Conservation (phyloP, 2,113 vertebrate genomes). For the Ramphastos sulfuratus region DNA sequence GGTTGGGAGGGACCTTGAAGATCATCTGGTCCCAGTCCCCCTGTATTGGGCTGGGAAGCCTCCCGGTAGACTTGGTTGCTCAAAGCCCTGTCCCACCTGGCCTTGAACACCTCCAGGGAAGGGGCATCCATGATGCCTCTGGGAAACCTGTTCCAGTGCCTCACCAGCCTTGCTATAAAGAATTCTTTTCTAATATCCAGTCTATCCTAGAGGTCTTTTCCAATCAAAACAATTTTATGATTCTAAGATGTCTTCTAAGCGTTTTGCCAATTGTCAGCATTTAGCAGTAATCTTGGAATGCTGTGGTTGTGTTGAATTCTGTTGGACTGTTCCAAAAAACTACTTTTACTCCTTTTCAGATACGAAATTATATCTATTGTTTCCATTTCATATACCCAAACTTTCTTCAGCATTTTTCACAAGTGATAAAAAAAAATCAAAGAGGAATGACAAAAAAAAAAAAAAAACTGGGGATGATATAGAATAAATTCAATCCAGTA, state of each 20-base stretch:
- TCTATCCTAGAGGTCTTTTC: too few relatives aligned
- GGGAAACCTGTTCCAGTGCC: too few relatives aligned
- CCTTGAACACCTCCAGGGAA: too few relatives aligned
- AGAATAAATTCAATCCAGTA: not conserved
- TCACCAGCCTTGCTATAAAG: too few relatives aligned
- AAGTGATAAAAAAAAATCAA: fast-evolving
- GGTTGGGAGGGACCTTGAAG: too few relatives aligned
- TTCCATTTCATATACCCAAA: not conserved
- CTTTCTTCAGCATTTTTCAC: not conserved
- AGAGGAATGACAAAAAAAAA: not conserved
- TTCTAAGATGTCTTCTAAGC: not conserved
- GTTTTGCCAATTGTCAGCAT: not conserved
- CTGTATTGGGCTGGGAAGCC: too few relatives aligned
- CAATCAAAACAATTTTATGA: too few relatives aligned
- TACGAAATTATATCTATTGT: not conserved
- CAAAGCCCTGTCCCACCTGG: too few relatives aligned
- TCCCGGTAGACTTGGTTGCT: too few relatives aligned
- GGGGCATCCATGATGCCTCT: too few relatives aligned
- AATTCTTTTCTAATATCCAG: too few relatives aligned
- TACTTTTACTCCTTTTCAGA: not conserved
- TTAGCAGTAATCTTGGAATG: not conserved
- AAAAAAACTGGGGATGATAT: not conserved
- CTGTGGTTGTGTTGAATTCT: not conserved
- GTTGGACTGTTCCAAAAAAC: not conserved
- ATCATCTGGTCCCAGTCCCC: too few relatives aligned